Evolutionary conservation across 1,140 invertebrate genomes (phyloP).

Genomic region (Phymorhynchus buccinoides): DNA sequence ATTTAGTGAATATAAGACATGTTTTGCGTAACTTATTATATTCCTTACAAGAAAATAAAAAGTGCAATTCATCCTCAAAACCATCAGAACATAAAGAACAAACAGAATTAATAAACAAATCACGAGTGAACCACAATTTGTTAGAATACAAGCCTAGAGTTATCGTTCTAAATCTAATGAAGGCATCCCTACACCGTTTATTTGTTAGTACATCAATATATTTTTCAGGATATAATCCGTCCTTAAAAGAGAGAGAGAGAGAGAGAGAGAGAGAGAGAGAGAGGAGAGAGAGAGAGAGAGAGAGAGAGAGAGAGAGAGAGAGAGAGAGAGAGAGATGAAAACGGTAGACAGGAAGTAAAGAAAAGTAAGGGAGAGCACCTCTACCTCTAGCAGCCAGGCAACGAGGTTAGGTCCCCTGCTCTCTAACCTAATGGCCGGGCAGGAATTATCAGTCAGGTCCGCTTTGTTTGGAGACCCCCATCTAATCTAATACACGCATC

Average conservation of each 20-base stretch:
- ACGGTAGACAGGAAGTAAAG: too few species aligned
- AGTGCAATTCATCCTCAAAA: too few species aligned
- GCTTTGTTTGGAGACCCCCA: slow-evolving; percentile 48
- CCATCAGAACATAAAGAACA: too few species aligned
- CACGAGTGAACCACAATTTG: not conserved
- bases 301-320: not conserved
- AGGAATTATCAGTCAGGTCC: slow-evolving; percentile 45
- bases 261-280: not conserved
- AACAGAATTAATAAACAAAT: too few species aligned
- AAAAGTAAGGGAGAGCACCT: not conserved
- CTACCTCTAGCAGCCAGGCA: not conserved
- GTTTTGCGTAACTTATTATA: too few species aligned
- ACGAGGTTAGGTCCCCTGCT: slow-evolving; percentile 1
- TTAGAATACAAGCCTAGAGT: too few species aligned
- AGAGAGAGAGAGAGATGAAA: not conserved
- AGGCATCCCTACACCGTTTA: too few species aligned
- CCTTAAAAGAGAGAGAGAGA: not conserved
- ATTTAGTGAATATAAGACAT: too few species aligned
- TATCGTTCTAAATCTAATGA: too few species aligned
- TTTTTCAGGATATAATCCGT: not conserved
- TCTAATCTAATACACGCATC: slow-evolving; percentile 57
- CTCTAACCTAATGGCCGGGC: slow-evolving; percentile 41
- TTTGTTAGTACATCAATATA: too few species aligned
- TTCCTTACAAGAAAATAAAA: too few species aligned
- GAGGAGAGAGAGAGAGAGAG: not conserved